Base-by-base conservation (phyloP, 1,140 invertebrate genomes). In the Elysia chlorotica region DNA sequence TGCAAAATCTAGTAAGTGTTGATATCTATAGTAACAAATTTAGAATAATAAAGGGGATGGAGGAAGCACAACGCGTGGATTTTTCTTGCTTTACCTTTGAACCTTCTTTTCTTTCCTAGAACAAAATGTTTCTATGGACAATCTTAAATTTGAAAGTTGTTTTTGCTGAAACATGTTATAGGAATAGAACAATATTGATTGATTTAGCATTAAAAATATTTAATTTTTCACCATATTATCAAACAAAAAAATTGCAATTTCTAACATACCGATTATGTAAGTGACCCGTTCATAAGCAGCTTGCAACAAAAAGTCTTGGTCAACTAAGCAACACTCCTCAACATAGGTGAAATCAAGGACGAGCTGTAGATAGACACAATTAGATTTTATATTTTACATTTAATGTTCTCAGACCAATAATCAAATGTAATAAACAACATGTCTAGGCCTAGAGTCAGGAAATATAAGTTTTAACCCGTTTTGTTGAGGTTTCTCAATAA, bases 341-440 rank as follows among this genome's bases (percentile, higher is more conserved):
- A 67, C 62, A 63, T 74, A 79, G 6, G 80, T 81, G 31, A 71
- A 77, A 70, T 81, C 80, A 54, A 79, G 53, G 23, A 78, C 72
- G 53, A 75, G 38, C 75, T 80, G 41, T 25, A 73, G 76, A 19
- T n/a, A n/a, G n/a, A n/a, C n/a, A n/a, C n/a, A n/a, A n/a, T n/a
- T n/a, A n/a, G n/a, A n/a, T n/a, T n/a, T n/a, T n/a, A n/a, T n/a
- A n/a, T n/a, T n/a, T n/a, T n/a, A n/a, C n/a, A n/a, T n/a, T n/a
- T n/a, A n/a, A n/a, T n/a, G n/a, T n/a, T n/a, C n/a, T n/a, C n/a
- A n/a, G n/a, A n/a, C n/a, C n/a, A n/a, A n/a, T n/a, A n/a, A n/a
- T n/a, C n/a, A n/a, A n/a, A n/a, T n/a, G n/a, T n/a, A n/a, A n/a
- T n/a, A n/a, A n/a, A n/a, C n/a, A n/a, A n/a, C n/a, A n/a, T n/a